Base-by-base conservation (phyloP, 2,797 vertebrate genomes). In the Babyrousa celebensis region DNA sequence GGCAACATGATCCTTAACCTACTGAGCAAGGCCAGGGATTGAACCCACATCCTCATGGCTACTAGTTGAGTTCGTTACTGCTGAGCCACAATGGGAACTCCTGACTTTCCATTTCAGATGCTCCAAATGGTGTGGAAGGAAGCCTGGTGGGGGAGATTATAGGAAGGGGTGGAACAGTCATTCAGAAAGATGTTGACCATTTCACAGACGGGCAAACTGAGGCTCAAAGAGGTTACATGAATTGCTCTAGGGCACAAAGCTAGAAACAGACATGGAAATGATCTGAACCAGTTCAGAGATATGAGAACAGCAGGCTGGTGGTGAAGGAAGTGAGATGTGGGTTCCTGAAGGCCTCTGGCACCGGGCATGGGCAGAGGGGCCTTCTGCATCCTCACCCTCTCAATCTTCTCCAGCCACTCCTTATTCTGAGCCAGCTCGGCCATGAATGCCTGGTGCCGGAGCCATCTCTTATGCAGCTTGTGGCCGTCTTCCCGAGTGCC, bases 371-470 rank as follows among this genome's bases (percentile, higher is more conserved):
- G 32, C 85, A 72, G 65, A 48, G 54, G 48, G n/a, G 17, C 65
- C n/a, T 17, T 70, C 12, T 5, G 43, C 83, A 12, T 63, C 58
- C 99, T 99, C 97, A 99, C 99, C 99, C 98, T 99, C 97, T 99
- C 99, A 2, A 99, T 99, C 97, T 99, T 99, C 97, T 99, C 98
- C 97, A 99, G 98, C 99, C 99, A 99, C 96, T 99, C 99, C 96
- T 99, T 99, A 86, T 99, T 99, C 98, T 99, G 99, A 85, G 99
- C 99, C 96, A 99, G 98, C 97, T 99, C 99, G 0, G 99, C 99
- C 99, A 99, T 99, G 96, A 99, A 99, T 0, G 99, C 99, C 98
- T 99, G 99, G 98, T 99, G 99, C 98, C 99, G 99, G 96, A 99
- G 99, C 99, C 99, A 99, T 97, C 99, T 99, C 97, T 99, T 99